phyloP scores from a whole-genome alignment of 92 coral and sea anemone genomes.

The Palythoa heliodiscus region DNA sequence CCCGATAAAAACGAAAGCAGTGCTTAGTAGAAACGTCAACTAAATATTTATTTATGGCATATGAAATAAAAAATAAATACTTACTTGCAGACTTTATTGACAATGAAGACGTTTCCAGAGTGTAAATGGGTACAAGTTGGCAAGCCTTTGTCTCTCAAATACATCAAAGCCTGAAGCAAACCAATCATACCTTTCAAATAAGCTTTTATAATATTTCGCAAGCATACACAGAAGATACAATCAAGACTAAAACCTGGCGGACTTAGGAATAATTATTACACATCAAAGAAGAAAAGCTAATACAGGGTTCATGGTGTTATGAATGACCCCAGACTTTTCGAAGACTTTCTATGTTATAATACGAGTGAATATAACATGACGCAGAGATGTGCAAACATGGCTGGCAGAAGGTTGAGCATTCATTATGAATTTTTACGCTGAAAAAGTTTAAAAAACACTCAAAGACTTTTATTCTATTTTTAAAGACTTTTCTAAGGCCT shows the following conservation, averaged over 20 bases:
- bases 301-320: too few relatives aligned
- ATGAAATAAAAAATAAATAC: neutral
- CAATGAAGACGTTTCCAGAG: slow-evolving; percentile 87
- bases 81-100: slow-evolving; percentile 84
- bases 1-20: neutral
- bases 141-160: slow-evolving; percentile 86
- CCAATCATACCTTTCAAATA: neutral
- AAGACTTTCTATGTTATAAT: too few relatives aligned
- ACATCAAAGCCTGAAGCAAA: slow-evolving; percentile 75
- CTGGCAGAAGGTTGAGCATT: too few relatives aligned
- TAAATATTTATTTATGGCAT: neutral
- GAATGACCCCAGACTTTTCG: too few relatives aligned
- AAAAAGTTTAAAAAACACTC: too few relatives aligned
- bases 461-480: too few relatives aligned
- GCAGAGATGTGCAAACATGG: too few relatives aligned
- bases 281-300: too few relatives aligned
- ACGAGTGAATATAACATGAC: too few relatives aligned
- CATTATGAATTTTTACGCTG: too few relatives aligned
- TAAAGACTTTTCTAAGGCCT: too few relatives aligned
- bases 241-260: neutral
- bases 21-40: neutral
- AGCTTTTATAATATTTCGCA: neutral
- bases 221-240: neutral
- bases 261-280: too few relatives aligned
- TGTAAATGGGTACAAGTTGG: slow-evolving; percentile 89